Percentiles rank a stretch among this genome's conserved stretches.
Evolutionary conservation across 1,140 invertebrate species (phyloP).

Genomic region (Chymomyza costata): DNA sequence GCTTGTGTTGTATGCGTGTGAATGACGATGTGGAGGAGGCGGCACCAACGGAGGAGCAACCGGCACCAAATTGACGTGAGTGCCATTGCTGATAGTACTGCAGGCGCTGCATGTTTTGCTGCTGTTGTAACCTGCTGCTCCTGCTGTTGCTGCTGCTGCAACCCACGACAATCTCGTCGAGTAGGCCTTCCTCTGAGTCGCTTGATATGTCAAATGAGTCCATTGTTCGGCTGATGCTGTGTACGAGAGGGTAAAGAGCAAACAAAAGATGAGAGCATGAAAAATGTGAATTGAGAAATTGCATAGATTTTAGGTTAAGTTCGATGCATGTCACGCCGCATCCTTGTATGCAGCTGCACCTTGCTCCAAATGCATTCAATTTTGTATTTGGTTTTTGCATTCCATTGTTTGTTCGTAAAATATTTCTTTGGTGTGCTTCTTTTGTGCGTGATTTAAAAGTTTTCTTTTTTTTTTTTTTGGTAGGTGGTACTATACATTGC

Average conservation of each 20-base stretch:
- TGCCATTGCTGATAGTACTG: constrained; percentile 51
- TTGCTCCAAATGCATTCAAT: too few species aligned
- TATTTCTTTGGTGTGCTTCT: too few species aligned
- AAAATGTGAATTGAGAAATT: constrained; percentile 1
- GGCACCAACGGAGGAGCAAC: too few species aligned
- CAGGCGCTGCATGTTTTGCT: constrained; percentile 47
- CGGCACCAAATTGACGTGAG: constrained; percentile 18
- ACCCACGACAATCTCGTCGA: constrained; percentile 72
- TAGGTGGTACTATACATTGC: too few species aligned
- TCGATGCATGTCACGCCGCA: constrained; percentile 23
- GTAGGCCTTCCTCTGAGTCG: constrained; percentile 71
- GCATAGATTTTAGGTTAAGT: constrained; percentile 15
- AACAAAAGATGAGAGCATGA: constrained; percentile 20
- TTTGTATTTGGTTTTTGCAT: too few species aligned
- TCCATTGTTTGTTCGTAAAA: too few species aligned
- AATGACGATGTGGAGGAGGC: constrained; percentile 26
- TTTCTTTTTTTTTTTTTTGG: too few species aligned
- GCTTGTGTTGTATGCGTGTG: constrained; percentile 29
- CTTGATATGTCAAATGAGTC: constrained; percentile 75
- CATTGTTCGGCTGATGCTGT: constrained; percentile 72
- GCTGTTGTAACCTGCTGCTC: constrained; percentile 28
- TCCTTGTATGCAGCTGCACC: too few species aligned
- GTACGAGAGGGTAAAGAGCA: constrained; percentile 26
- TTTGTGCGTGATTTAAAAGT: too few species aligned
- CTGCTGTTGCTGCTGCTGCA: constrained; percentile 36